Evolutionary conservation across 2,888 invertebrate species (phyloP), one percentile per base, ranked within the genome.

Genomic region (Metellina segmentata): DNA sequence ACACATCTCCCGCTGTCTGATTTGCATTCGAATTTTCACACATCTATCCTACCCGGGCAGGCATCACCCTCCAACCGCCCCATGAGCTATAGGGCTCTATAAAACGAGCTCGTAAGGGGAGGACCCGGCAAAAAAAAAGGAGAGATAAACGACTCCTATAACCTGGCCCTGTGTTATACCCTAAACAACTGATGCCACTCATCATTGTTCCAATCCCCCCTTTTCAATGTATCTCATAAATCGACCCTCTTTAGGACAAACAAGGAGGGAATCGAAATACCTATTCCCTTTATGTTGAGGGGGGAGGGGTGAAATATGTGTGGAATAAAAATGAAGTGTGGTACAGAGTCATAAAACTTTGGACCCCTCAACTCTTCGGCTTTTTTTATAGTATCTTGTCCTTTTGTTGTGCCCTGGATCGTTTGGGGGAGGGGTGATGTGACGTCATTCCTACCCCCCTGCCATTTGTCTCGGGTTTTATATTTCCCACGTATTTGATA

Each of bases 261-360:
- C 34, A 34, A 34, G 34, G 48, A 34, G 34, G 20, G 20, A 34
- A 79, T 61, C 20, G 61, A 61, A 34, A 48, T 34, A 49, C 77
- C 77, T 49, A 19, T 72, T 79, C 49, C 79, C 81, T 16, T 49
- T 49, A 61, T 74, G 81, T 53, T 81, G 13, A 51, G n/a, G 51
- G 52, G 69, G 69, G 48, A 61, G 61, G 61, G 78, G 71, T 90
- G 85, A 85, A 90, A 74, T 90, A 85, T 69, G 75, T 87, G 72
- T 53, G 75, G 78, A 87, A 81, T 78, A 87, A 91, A 61, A 91
- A 91, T 87, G 83, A 79, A 79, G 82, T 77, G 72, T 20, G 34
- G 71, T 91, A 79, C 71, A 72, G 53, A 87, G 87, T 87, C 82
- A 83, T 91, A 91, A 91, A 91, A 91, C 72, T 69, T 69, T 71